These are phyloP conservation scores for Seira musarum DNA, from an alignment of 2,888 invertebrate genomes.

Conservation along the genomic window DNA sequence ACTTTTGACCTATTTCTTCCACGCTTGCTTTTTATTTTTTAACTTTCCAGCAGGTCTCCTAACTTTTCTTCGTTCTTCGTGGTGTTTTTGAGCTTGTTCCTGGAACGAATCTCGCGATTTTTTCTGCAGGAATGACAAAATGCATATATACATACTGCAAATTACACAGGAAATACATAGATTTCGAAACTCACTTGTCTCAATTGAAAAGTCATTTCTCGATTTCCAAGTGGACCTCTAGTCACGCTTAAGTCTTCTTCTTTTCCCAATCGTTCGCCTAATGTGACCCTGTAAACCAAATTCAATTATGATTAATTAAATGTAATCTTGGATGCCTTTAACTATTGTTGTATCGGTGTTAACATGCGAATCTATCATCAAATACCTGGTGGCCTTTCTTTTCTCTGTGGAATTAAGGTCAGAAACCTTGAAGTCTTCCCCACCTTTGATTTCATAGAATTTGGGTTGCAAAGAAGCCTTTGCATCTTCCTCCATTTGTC, in stretches of 20 bases:
- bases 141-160: too few relatives aligned
- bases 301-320: too few relatives aligned
- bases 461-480: slow-evolving; percentile 73
- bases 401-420: slow-evolving; percentile 73
- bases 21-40: slow-evolving; percentile 67
- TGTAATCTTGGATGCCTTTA: neutral
- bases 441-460: slow-evolving; percentile 78
- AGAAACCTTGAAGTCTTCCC: slow-evolving; percentile 77
- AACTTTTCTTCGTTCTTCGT: slow-evolving; percentile 72
- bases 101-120: slow-evolving; percentile 58
- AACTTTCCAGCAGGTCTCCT: slow-evolving; percentile 71
- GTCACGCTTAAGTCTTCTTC: slow-evolving; percentile 72
- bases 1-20: slow-evolving; percentile 67
- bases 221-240: slow-evolving; percentile 79
- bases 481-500: slow-evolving; percentile 71
- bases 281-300: slow-evolving; percentile 76
- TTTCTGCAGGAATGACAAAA: too few relatives aligned
- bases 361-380: too few relatives aligned
- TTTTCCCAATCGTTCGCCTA: slow-evolving; percentile 82
- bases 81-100: slow-evolving; percentile 70
- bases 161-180: too few relatives aligned
- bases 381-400: slow-evolving; percentile 56
- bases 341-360: neutral
- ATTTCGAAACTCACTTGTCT: slow-evolving; percentile 74
- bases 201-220: slow-evolving; percentile 85